phyloP scores from a whole-genome alignment of 1,140 invertebrate species.

The Drosophila prosaltans region DNA sequence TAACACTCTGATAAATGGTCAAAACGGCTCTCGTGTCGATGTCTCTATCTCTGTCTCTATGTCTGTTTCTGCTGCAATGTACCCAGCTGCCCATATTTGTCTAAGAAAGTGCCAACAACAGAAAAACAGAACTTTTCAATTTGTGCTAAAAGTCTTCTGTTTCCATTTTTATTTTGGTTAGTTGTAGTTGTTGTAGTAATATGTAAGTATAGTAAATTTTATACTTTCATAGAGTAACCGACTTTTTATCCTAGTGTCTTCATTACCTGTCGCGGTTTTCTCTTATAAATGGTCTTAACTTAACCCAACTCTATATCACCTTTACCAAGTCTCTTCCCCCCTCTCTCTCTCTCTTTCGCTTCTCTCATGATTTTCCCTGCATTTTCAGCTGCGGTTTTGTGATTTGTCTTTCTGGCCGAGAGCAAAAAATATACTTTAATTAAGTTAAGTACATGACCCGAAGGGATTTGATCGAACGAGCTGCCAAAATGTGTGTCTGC shows the following conservation, averaged over 20 bases:
- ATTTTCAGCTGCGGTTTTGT: conserved; percentile 20
- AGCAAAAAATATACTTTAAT: conserved; percentile 66
- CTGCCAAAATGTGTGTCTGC: conserved; percentile 26
- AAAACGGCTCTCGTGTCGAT: conserved; percentile 73
- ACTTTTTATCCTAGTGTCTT: conserved; percentile 53
- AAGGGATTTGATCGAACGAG: conserved; percentile 21
- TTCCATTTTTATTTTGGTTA: background rate
- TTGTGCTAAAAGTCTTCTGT: conserved; percentile 61
- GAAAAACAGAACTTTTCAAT: conserved; percentile 61
- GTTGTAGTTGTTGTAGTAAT: background rate
- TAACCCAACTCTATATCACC: conserved; percentile 34
- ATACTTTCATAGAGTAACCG: conserved; percentile 17
- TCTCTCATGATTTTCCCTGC: background rate
- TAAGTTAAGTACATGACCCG: conserved; percentile 64
- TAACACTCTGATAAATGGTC: conserved; percentile 79
- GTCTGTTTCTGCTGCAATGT: conserved; percentile 9
- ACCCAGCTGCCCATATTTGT: conserved; percentile 60
- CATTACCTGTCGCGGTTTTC: conserved; percentile 65
- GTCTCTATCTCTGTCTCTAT: conserved; percentile 36
- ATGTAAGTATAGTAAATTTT: conserved; percentile 28
- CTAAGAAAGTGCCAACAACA: conserved; percentile 40
- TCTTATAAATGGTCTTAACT: conserved; percentile 64
- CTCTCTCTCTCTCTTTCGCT: background rate
- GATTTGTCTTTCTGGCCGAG: conserved; percentile 58
- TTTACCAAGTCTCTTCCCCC: background rate